phyloP scores from a whole-genome alignment of 2,888 invertebrate genomes.

The Pimpla rufipes region DNA sequence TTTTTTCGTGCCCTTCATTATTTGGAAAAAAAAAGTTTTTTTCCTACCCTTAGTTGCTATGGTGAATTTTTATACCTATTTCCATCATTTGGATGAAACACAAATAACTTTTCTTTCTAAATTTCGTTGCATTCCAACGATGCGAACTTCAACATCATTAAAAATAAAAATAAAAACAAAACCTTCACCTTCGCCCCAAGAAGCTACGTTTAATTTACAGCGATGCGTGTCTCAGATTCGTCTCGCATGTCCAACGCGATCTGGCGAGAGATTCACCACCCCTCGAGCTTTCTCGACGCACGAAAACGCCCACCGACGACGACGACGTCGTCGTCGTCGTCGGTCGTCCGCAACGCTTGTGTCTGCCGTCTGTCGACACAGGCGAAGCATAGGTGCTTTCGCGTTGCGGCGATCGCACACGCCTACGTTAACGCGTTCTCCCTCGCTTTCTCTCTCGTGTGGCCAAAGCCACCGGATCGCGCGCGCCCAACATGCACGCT shows the following conservation, averaged over 20 bases:
- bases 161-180: not conserved
- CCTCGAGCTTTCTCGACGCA: conserved; percentile 34
- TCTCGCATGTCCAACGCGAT: conserved; percentile 27
- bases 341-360: not conserved
- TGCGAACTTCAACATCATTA: not conserved
- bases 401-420: not conserved
- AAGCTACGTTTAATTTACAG: not conserved
- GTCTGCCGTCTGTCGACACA: too few relatives aligned
- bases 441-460: conserved; percentile 1
- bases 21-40: too few relatives aligned
- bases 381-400: not conserved
- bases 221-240: conserved; percentile 27
- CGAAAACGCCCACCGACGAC: conserved; percentile 19
- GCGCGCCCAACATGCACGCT: conserved; percentile 54
- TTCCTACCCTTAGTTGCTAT: too few relatives aligned
- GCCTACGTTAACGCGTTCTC: not conserved
- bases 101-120: too few relatives aligned
- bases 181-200: not conserved
- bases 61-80: too few relatives aligned
- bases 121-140: too few relatives aligned
- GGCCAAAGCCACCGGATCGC: conserved; percentile 42
- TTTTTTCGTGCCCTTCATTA: too few relatives aligned
- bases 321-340: not conserved
- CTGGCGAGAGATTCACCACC: conserved; percentile 9
- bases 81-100: too few relatives aligned